Evolutionary conservation across 2,113 vertebrate species (phyloP), one percentile per base, ranked within the genome.

Genomic region (Strix aluco): DNA sequence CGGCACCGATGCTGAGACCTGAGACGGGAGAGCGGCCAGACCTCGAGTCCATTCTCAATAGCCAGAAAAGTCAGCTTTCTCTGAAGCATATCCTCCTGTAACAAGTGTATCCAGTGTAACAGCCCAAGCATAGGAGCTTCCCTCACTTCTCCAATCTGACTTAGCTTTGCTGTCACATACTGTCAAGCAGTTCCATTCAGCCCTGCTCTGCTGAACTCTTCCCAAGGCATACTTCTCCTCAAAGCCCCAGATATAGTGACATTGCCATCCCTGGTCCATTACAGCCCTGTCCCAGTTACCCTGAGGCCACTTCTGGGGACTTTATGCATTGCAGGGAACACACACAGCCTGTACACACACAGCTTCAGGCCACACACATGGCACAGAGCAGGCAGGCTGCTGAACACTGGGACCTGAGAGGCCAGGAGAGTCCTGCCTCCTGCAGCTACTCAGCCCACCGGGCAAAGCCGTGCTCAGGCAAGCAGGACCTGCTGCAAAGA

Each of bases 271-370:
- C 58, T 11, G 44, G 12, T 80, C 79, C 57, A n/a, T 47, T 42
- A 23, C n/a, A 90, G 66, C 34, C 67, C 70, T 58, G 54, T 49
- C 38, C 47, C 73, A 40, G 29, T 11, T 32, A 42, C 11, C 27
- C 63, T 5, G 46, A 73, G 44, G 36, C 30, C 0, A 0, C 19
- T 85, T 81, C 52, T 5, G 4, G 19, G 49, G 52, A 26, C 6
- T 40, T 6, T 0, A 5, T 0, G 27, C 21, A 14, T 5, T 13
- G 65, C 81, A 71, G 66, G 49, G 38, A 38, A 58, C 32, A 63
- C 61, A 57, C 30, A 8, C 11, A 26, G 30, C 65, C 66, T 5
- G 15, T 6, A 34, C 18, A 13, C 5, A 2, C 17, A 10, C 36
- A 47, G 75, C 88, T 65, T 27, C 49, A 72, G 70, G 73, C 15